Evolutionary conservation across 2,113 vertebrate species (phyloP).

Genomic region (Pristiophorus japonicus): DNA sequence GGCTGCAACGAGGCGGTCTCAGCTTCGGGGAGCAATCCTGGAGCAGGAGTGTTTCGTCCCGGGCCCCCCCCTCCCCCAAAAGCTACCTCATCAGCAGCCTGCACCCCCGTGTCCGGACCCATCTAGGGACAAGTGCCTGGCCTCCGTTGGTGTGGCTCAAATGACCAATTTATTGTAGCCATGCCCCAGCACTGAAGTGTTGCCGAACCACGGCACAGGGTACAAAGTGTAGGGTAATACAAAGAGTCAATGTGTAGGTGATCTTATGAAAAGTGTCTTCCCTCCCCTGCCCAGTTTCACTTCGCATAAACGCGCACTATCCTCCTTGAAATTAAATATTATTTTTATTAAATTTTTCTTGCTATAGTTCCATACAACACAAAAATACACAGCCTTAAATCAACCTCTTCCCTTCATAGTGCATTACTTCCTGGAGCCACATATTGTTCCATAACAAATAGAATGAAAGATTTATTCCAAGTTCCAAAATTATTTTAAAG

Average conservation of each 20-base stretch:
- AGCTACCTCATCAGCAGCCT: too few relatives aligned
- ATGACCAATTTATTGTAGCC: background rate
- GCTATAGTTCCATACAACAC: background rate
- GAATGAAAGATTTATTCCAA: background rate
- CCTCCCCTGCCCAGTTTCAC: background rate
- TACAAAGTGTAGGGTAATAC: background rate
- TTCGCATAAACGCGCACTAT: background rate
- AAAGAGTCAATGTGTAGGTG: too few relatives aligned
- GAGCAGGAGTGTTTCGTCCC: too few relatives aligned
- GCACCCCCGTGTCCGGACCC: too few relatives aligned
- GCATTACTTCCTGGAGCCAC: background rate
- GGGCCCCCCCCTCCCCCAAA: too few relatives aligned
- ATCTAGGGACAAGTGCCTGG: background rate
- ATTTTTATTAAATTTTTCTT: background rate
- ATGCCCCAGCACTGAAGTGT: background rate
- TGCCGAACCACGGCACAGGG: background rate
- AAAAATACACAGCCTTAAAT: background rate
- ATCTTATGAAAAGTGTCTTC: background rate
- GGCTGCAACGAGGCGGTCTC: too few relatives aligned
- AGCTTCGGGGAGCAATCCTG: too few relatives aligned
- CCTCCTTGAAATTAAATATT: background rate
- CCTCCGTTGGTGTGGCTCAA: too few relatives aligned
- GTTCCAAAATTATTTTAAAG: background rate
- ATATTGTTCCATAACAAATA: background rate
- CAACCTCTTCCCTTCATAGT: background rate